phyloP scores from a whole-genome alignment of 64 coral and sea anemone species.

The Montipora sp. region DNA sequence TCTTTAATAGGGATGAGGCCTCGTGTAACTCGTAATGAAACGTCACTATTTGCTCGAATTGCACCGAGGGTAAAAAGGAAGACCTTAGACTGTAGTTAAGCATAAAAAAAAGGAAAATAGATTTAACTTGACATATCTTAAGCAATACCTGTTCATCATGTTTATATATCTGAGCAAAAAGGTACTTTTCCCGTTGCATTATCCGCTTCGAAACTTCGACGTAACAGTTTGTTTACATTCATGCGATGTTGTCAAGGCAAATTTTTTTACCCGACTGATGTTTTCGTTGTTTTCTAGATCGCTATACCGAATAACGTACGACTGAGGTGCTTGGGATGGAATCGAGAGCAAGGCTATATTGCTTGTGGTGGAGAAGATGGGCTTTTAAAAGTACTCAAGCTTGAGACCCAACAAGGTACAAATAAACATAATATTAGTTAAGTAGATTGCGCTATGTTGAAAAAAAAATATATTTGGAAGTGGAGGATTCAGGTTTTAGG shows the following conservation, averaged over 20 bases:
- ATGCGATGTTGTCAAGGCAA: constrained; percentile 80
- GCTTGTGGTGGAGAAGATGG: constrained; percentile 98
- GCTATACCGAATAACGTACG: constrained; percentile 98
- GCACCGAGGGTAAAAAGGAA: constrained; percentile 1
- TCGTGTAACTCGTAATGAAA: background rate
- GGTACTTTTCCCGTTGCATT: constrained; percentile 42
- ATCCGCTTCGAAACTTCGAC: background rate
- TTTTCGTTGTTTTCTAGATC: constrained; percentile 72
- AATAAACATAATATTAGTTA: background rate
- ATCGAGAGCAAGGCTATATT: constrained; percentile 92
- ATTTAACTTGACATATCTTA: too few species aligned
- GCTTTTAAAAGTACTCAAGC: constrained; percentile 90
- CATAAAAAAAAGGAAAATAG: too few species aligned
- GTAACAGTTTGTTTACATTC: constrained; percentile 74
- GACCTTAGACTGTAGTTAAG: too few species aligned
- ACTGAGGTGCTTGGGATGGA: constrained; percentile 95
- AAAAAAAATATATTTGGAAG: too few species aligned
- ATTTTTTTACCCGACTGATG: background rate
- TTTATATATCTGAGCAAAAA: constrained; percentile 99
- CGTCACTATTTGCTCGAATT: background rate
- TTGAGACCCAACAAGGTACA: constrained; percentile 94
- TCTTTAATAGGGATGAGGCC: background rate
- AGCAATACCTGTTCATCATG: constrained; percentile 35
- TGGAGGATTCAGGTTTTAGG: too few species aligned
- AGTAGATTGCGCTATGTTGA: background rate